A percentile compares a stretch with the other conserved stretches of the same genome.
Evolutionary conservation across 1,140 invertebrate species (phyloP).

Genomic region (Neodiprion virginianus): DNA sequence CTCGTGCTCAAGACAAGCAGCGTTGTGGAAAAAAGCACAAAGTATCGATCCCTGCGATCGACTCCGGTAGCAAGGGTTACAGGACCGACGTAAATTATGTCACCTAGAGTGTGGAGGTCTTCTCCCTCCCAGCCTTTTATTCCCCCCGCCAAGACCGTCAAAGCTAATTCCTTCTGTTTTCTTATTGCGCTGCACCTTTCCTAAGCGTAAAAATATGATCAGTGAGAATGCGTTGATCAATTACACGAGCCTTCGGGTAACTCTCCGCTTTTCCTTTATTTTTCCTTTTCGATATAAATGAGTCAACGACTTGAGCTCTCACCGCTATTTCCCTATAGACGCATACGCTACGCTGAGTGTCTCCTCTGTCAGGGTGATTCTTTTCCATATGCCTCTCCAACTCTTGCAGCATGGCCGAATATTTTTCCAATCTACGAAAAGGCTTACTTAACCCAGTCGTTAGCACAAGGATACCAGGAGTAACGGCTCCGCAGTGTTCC

Average conservation of each 20-base stretch:
- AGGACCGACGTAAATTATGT: constrained; percentile 86
- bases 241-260: constrained; percentile 15
- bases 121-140: constrained; percentile 97
- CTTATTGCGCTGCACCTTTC: constrained; percentile 82
- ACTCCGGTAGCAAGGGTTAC: constrained; percentile 78
- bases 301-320: constrained; percentile 52
- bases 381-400: constrained; percentile 94
- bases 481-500: constrained; percentile 82
- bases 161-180: constrained; percentile 94
- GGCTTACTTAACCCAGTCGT: constrained; percentile 94
- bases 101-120: constrained; percentile 75
- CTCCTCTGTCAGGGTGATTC: constrained; percentile 93
- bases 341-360: constrained; percentile 91
- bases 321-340: constrained; percentile 96
- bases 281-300: neutral
- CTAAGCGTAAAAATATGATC: constrained; percentile 57
- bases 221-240: constrained; percentile 1
- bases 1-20: constrained; percentile 91
- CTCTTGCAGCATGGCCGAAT: constrained; percentile 93
- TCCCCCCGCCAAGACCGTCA: constrained; percentile 91
- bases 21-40: constrained; percentile 88
- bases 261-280: neutral
- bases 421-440: constrained; percentile 94
- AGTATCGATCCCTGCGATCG: constrained; percentile 85
- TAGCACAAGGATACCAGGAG: constrained; percentile 85